Evolutionary conservation across 1,140 invertebrate genomes (phyloP).

Genomic region (Drosophila willistoni): DNA sequence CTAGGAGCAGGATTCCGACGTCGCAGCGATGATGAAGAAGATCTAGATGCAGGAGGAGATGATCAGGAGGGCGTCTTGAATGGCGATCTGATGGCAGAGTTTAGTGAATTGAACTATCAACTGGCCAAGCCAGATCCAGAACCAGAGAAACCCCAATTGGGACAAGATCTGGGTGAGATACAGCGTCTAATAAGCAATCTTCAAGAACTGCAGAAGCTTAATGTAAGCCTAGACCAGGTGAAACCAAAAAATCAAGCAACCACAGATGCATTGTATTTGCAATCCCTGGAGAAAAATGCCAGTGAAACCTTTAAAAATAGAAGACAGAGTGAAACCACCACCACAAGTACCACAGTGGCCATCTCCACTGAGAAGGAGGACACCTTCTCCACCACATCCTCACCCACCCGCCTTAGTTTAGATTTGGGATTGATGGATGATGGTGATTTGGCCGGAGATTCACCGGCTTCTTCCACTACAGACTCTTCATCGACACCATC

Average conservation of each 20-base stretch:
- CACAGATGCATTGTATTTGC: conserved; percentile 62
- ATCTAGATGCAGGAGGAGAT: conserved; percentile 5
- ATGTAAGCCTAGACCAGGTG: conserved; percentile 80
- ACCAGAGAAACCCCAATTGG: conserved; percentile 4
- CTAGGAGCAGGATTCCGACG: conserved; percentile 60
- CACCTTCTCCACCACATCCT: conserved; percentile 36
- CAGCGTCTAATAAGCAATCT: conserved; percentile 80
- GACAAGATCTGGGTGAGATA: conserved; percentile 62
- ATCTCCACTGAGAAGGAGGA: conserved; percentile 8
- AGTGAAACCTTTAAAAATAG: conserved; percentile 54
- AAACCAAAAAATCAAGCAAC: conserved; percentile 33
- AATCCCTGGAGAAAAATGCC: conserved; percentile 51
- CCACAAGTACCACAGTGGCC: conserved; percentile 9
- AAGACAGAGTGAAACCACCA: conserved; percentile 55
- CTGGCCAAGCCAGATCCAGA: conserved; percentile 63
- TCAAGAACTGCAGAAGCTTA: conserved; percentile 81
- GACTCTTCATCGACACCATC: conserved; percentile 8
- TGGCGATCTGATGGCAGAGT: conserved; percentile 75
- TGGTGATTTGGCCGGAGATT: conserved; percentile 28
- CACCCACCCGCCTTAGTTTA: conserved; percentile 59
- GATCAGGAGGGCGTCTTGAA: conserved; percentile 53
- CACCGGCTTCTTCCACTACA: neutral
- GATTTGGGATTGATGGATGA: conserved; percentile 43
- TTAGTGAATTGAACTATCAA: conserved; percentile 78
- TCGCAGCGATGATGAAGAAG: conserved; percentile 59